These are phyloP conservation scores for Hozukius guyotensis DNA, from an alignment of 2,797 vertebrate genomes.

Conservation along the genomic window DNA sequence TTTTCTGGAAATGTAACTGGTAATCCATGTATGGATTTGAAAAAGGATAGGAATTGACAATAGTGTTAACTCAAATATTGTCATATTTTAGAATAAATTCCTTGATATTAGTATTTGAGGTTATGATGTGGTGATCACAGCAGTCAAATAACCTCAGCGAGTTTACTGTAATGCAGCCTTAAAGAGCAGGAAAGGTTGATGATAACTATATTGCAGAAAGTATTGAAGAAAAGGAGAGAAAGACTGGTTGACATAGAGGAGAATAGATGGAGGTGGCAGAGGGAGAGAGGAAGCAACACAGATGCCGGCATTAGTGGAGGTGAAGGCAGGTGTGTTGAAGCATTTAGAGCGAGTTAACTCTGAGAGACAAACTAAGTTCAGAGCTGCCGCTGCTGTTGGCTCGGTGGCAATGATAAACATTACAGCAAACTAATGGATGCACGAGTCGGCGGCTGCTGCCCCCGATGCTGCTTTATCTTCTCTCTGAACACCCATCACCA, in stretches of 20 bases:
- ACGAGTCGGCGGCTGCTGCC: slow-evolving; percentile 1
- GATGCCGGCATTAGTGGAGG: slow-evolving; percentile 4
- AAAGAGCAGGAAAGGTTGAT: not conserved
- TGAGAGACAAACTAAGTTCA: slow-evolving; percentile 38
- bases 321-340: slow-evolving; percentile 10
- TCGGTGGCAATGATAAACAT: slow-evolving; percentile 59
- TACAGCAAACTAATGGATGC: slow-evolving; percentile 57
- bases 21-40: not conserved
- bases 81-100: not conserved
- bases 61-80: not conserved
- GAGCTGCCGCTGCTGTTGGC: slow-evolving; percentile 17
- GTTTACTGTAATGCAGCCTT: not conserved
- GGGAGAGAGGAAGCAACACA: not conserved
- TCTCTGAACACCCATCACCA: slow-evolving; percentile 51
- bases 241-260: not conserved
- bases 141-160: not conserved
- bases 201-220: not conserved
- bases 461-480: slow-evolving; percentile 68
- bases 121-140: not conserved
- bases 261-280: slow-evolving; percentile 1
- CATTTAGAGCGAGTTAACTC: slow-evolving; percentile 12
- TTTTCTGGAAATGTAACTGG: not conserved
- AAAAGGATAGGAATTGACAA: not conserved
- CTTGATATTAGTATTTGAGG: not conserved
- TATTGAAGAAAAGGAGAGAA: not conserved